Evolutionary conservation across 2,113 vertebrate genomes (phyloP), one percentile per base, ranked within the genome.

Genomic region (Percina caprodes): DNA sequence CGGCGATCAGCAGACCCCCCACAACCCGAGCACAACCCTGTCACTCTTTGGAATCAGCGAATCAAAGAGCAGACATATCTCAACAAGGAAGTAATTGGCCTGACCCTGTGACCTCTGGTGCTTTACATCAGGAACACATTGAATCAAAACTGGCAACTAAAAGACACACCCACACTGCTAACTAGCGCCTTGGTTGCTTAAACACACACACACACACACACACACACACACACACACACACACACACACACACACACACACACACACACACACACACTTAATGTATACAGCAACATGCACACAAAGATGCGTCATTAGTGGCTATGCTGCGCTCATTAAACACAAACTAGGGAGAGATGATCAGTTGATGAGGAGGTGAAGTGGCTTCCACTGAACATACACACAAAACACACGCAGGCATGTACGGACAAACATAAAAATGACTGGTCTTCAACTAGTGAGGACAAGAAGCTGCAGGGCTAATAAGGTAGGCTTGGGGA

Each of bases 71-170:
- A 93, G 92, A 92, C 94, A 91, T 92, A 80, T 87, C 90, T 93
- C 84, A 96, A 96, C 86, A 95, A 96, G 96, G 95, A 96, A 95
- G 96, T 99, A 99, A 99, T 99, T 99, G 98, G 97, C 94, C 96
- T 98, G 97, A 96, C 98, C 97, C 95, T 80, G 19, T 94, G 95
- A 97, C 97, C 97, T 89, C 96, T 94, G 92, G 77, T 87, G 96
- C 94, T 96, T 97, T 96, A 96, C 96, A 97, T 96, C 94, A 95
- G 94, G 93, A 82, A 82, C 91, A 86, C 92, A 94, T 94, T 48
- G 66, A 83, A 92, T 97, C 95, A 95, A 91, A 91, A 82, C 82
- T 94, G 93, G 95, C 95, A 95, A 95, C 91, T 84, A 24, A 33
- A 56, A 94, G 92, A 96, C 96, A 97, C 98, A 96, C 97, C 98